A percentile compares a stretch with the other conserved stretches of the same genome.
These are phyloP conservation scores for Boloria selene DNA, from an alignment of 2,888 invertebrate species.

Conservation along the genomic window DNA sequence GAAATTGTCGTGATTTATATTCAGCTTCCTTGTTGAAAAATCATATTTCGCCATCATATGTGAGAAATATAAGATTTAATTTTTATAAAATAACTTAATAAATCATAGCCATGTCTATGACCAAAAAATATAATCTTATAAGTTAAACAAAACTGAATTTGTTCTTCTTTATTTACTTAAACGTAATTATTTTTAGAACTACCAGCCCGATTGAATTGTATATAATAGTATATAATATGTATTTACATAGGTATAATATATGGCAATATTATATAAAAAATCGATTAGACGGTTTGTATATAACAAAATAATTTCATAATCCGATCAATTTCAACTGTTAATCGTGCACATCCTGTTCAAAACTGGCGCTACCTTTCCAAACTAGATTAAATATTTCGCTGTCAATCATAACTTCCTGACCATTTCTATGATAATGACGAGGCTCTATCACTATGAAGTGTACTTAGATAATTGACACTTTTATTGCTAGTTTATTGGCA, in stretches of 20 bases:
- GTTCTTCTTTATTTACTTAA: too few relatives aligned
- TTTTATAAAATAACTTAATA: not conserved
- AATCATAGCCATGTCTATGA: not conserved
- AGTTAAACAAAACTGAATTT: too few relatives aligned
- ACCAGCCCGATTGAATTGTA: too few relatives aligned
- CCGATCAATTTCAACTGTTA: constrained; percentile 9
- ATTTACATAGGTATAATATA: not conserved
- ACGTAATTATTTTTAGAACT: too few relatives aligned
- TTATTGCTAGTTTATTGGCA: constrained; percentile 30
- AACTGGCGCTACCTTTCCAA: constrained; percentile 15
- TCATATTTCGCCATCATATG: not conserved
- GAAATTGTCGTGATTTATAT: constrained; percentile 7
- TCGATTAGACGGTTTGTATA: not conserved
- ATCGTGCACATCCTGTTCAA: constrained; percentile 18
- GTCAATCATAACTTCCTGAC: constrained; percentile 27
- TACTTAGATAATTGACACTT: constrained; percentile 39
- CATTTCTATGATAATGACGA: constrained; percentile 24
- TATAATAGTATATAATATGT: too few relatives aligned
- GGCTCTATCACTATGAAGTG: constrained; percentile 35
- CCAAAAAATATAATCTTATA: too few relatives aligned
- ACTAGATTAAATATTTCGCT: constrained; percentile 11
- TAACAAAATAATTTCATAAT: constrained; percentile 7
- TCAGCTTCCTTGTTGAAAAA: constrained; percentile 12
- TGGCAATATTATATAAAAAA: too few relatives aligned
- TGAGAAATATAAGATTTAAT: too few relatives aligned